phyloP scores from a whole-genome alignment of 53 echinoderm and acorn worm genomes.

The Stichopus horrens region DNA sequence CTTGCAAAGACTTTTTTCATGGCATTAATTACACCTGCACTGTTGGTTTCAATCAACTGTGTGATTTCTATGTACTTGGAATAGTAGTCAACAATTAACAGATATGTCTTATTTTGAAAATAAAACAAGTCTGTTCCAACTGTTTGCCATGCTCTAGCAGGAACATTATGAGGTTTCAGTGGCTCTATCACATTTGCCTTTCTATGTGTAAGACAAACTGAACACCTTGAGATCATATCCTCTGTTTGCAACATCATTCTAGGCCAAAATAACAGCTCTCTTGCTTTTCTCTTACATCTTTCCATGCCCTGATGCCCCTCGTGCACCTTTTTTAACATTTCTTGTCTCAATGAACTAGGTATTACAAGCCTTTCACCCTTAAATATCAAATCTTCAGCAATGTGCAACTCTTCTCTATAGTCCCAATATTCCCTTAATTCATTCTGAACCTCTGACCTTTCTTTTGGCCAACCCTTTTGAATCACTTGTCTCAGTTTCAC shows the following conservation, averaged over 20 bases:
- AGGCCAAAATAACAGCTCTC: too few relatives aligned
- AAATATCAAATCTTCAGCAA: conserved; percentile 41
- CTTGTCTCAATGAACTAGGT: conserved; percentile 19
- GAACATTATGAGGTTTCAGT: conserved; percentile 46
- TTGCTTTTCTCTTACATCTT: conserved; percentile 44
- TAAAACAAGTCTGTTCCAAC: conserved; percentile 47
- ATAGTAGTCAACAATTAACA: conserved; percentile 47
- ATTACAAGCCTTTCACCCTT: too few relatives aligned
- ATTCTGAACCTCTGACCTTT: conserved; percentile 25
- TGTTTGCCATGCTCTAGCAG: conserved; percentile 47
- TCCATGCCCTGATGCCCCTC: conserved; percentile 41
- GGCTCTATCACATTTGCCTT: conserved; percentile 20
- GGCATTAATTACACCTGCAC: conserved; percentile 14
- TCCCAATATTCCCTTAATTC: conserved; percentile 51
- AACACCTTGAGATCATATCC: too few relatives aligned
- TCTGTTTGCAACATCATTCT: too few relatives aligned
- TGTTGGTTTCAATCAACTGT: neutral
- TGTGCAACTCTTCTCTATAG: conserved; percentile 26
- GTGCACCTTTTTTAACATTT: conserved; percentile 50
- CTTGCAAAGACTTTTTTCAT: conserved; percentile 54
- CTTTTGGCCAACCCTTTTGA: conserved; percentile 36
- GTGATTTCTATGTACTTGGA: neutral
- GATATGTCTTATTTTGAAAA: conserved; percentile 17
- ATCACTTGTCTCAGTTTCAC: conserved; percentile 38
- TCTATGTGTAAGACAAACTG: conserved; percentile 2